These are phyloP conservation scores for Centroberyx gerrardi DNA, from an alignment of 2,797 vertebrate species.

Conservation along the genomic window DNA sequence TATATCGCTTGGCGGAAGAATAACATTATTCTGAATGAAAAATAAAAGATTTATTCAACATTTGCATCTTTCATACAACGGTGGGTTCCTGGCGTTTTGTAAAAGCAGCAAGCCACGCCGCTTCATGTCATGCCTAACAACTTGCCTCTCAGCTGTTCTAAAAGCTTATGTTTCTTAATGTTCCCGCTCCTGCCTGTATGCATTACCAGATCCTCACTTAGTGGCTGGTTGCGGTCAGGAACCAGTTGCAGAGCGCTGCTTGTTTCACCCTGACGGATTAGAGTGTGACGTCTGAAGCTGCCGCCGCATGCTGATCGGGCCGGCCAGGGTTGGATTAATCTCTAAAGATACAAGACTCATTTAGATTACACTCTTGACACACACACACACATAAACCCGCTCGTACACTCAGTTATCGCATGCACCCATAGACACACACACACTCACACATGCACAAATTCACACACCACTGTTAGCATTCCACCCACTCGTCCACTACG, in stretches of 20 bases:
- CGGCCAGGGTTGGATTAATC: constrained; percentile 71
- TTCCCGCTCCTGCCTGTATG: neutral
- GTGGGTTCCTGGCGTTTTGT: too few relatives aligned
- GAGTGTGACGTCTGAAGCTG: constrained; percentile 71
- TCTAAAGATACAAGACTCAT: constrained; percentile 69
- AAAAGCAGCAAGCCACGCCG: too few relatives aligned
- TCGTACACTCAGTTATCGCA: constrained; percentile 1
- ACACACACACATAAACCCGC: constrained; percentile 12
- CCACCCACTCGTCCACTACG: constrained; percentile 23
- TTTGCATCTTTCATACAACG: too few relatives aligned
- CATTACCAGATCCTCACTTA: constrained; percentile 22
- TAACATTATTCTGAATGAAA: too few relatives aligned
- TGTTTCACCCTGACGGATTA: constrained; percentile 74
- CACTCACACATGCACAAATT: neutral
- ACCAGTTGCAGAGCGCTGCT: constrained; percentile 48
- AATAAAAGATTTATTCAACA: too few relatives aligned
- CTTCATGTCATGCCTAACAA: too few relatives aligned
- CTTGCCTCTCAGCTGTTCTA: too few relatives aligned
- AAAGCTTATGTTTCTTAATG: neutral
- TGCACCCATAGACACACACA: constrained; percentile 44
- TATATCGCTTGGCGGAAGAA: too few relatives aligned
- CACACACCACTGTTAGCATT: constrained; percentile 27
- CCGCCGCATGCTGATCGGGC: neutral
- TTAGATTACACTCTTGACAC: constrained; percentile 66
- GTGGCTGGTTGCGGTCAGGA: constrained; percentile 34